Evolutionary conservation across 2,888 invertebrate genomes (phyloP), one percentile per base, ranked within the genome.

Genomic region (Sminthurides aquaticus): DNA sequence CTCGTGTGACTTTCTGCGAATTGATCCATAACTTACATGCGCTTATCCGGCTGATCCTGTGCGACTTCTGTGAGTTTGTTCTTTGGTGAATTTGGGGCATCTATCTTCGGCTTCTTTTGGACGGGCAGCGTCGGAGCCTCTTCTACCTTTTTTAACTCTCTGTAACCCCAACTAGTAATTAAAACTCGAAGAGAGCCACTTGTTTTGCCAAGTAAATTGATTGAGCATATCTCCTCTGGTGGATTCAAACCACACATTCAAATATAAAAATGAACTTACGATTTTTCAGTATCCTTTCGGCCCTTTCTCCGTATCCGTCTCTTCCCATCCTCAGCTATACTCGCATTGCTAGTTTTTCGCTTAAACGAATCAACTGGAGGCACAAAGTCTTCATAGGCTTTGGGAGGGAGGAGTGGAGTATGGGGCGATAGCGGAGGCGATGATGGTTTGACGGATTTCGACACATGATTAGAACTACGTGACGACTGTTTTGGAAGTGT

Each of bases 381-480:
- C 34, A 69, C 59, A 65, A 70, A 72, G 18, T 68, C 68, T 49
- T 83, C 83, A 76, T 82, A 82, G 1, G 77, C 77, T 66, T 79
- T 76, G 65, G 85, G 85, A 1, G 86, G 85, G 58, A 81, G 80
- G 0, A 83, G 81, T 0, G 88, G 88, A 2, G 88, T 88, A 77
- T 88, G 88, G 0, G 88, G 88, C 1, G 88, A 88, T 59, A 60
- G 58, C 2, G 60, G 60, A 29, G 24, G 28, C 22, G 2, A 18
- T 27, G 25, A 11, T 26, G 11, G 11, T 55, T 18, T 55, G 3
- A 3, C 25, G 20, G 24, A 24, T 25, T 24, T 55, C 11, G 5
- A 5, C 18, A 25, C 5, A 25, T 3, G 11, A 3, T 5, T 22
- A 18, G 55, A 55, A 5, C 18, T 24, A 24, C 55, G 5, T 3